phyloP scores from a whole-genome alignment of 2,888 invertebrate species.

The Metopia argyrocephala region DNA sequence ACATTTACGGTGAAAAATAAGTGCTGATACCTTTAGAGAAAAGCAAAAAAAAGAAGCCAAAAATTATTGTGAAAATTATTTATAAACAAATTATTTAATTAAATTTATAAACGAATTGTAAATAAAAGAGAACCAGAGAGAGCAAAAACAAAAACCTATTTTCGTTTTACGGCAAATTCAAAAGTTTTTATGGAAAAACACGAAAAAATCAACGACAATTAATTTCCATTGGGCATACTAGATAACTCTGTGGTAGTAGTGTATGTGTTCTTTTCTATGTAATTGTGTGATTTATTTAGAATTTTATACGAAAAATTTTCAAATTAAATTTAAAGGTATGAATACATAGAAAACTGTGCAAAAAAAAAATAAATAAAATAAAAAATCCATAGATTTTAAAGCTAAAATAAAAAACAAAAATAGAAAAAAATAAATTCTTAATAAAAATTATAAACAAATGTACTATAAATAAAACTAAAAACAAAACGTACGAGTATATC shows the following conservation, averaged over 20 bases:
- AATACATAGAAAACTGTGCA: background rate
- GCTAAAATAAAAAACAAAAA: background rate
- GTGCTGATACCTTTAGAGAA: constrained; percentile 1
- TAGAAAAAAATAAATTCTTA: background rate
- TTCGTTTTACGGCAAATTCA: constrained; percentile 7
- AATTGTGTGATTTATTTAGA: constrained; percentile 33
- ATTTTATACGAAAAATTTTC: constrained; percentile 43
- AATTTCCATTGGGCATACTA: constrained; percentile 10
- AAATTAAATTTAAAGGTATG: constrained; percentile 44
- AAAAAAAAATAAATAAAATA: background rate
- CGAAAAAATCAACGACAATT: too few relatives aligned
- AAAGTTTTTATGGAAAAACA: background rate
- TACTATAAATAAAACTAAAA: constrained; percentile 9
- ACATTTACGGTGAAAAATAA: background rate
- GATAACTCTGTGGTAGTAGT: background rate
- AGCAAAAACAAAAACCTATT: background rate
- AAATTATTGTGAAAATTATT: constrained; percentile 9
- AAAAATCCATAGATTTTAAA: background rate
- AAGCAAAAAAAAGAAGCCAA: background rate
- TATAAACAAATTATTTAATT: constrained; percentile 42
- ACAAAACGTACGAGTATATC: background rate
- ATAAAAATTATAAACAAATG: constrained; percentile 16
- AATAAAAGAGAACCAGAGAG: constrained; percentile 7
- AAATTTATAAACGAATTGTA: constrained; percentile 24
- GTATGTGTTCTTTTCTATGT: constrained; percentile 3